These are phyloP conservation scores for Hyppa rectilinea DNA, from an alignment of 2,888 invertebrate species.

Conservation along the genomic window DNA sequence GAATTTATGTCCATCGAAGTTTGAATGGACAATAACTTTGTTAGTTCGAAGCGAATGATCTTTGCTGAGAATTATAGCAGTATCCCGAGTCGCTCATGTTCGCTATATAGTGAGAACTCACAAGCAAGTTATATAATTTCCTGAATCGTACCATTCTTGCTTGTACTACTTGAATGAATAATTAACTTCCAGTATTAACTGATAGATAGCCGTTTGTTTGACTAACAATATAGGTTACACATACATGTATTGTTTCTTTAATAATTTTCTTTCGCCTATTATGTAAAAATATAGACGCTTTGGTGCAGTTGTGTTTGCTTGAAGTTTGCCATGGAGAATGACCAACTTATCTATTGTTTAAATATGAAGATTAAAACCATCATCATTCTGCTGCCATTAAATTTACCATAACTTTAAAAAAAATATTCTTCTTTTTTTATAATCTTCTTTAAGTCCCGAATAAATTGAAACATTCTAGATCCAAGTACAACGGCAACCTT, in stretches of 20 bases:
- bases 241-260: slow-evolving; percentile 19
- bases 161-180: slow-evolving; percentile 48
- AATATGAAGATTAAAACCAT: not conserved
- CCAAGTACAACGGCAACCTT: slow-evolving; percentile 27
- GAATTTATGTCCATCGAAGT: slow-evolving; percentile 78
- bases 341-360: not conserved
- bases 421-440: not conserved
- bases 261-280: slow-evolving; percentile 1
- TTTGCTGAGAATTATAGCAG: slow-evolving; percentile 71
- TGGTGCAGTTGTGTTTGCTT: not conserved
- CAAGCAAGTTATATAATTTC: slow-evolving; percentile 56
- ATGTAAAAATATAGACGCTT: slow-evolving; percentile 6
- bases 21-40: slow-evolving; percentile 80
- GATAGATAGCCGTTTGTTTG: slow-evolving; percentile 27
- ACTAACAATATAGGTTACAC: slow-evolving; percentile 30
- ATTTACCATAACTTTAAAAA: not conserved
- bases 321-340: not conserved
- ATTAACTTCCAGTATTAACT: slow-evolving; percentile 40
- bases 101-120: slow-evolving; percentile 53
- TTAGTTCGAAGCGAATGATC: slow-evolving; percentile 75
- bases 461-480: slow-evolving; percentile 20
- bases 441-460: not conserved
- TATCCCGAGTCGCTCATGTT: slow-evolving; percentile 66
- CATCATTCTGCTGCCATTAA: too few relatives aligned
- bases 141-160: slow-evolving; percentile 37